Conservation (phyloP, 2,797 vertebrate species). For the Gallinago solitaria region DNA sequence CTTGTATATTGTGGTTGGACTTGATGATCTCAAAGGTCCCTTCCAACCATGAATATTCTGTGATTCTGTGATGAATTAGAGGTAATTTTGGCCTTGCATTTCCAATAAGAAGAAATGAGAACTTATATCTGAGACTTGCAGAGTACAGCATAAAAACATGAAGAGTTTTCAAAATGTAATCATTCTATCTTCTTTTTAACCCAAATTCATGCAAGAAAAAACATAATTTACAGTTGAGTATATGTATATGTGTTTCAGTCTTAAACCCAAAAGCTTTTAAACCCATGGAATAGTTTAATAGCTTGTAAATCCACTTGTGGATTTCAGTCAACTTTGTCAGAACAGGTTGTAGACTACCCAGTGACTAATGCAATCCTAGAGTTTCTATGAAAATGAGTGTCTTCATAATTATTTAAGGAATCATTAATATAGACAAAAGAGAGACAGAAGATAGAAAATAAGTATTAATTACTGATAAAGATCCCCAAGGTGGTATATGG, state of each 20-base stretch:
- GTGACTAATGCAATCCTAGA: neutral
- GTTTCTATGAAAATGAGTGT: neutral
- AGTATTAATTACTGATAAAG: neutral
- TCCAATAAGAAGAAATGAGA: neutral
- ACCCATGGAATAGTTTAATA: neutral
- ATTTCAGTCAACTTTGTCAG: neutral
- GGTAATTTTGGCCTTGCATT: neutral
- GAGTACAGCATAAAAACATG: neutral
- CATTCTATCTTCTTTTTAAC: neutral
- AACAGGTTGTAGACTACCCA: neutral
- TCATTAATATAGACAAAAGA: neutral
- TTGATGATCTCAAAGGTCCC: no score
- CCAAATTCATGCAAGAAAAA: neutral
- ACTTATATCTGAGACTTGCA: neutral
- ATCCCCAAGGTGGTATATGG: neutral
- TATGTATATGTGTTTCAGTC: neutral
- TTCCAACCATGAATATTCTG: no score
- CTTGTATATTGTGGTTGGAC: neutral
- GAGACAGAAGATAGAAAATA: neutral
- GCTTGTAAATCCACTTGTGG: neutral
- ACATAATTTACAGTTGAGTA: neutral
- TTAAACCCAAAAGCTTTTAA: neutral
- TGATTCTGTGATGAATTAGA: neutral
- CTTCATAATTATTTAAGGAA: neutral
- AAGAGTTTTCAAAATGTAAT: neutral